These are phyloP conservation scores for Cheilosia grossa DNA, from an alignment of 2,888 invertebrate genomes.

Conservation along the genomic window DNA sequence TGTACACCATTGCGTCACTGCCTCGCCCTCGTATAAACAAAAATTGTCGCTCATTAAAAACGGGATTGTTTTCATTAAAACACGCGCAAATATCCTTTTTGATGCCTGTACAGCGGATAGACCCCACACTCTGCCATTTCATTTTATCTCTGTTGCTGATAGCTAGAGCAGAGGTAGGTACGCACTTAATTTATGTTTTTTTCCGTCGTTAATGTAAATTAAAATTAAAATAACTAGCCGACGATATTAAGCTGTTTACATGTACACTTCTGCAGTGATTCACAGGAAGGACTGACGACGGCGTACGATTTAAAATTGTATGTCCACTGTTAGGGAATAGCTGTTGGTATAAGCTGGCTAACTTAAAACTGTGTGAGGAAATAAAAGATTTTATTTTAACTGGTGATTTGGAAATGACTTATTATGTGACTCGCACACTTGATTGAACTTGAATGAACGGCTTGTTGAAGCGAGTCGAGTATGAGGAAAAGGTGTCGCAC, in stretches of 20 bases:
- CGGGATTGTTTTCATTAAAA: not conserved
- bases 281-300: not conserved
- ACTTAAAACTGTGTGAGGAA: not conserved
- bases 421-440: not conserved
- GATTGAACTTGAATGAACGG: too few relatives aligned
- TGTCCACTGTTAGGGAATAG: not conserved
- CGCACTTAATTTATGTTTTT: constrained; percentile 40
- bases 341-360: not conserved
- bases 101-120: constrained; percentile 3
- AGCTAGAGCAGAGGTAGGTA: constrained; percentile 18
- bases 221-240: constrained; percentile 47
- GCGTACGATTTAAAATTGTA: too few relatives aligned
- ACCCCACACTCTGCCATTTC: not conserved
- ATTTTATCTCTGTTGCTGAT: constrained; percentile 10
- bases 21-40: not conserved
- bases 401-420: not conserved
- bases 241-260: constrained; percentile 26
- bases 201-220: constrained; percentile 23
- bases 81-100: not conserved
- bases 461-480: too few relatives aligned
- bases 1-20: not conserved
- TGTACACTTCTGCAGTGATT: constrained; percentile 21
- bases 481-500: too few relatives aligned
- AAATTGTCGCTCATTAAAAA: not conserved
- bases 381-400: not conserved